A percentile compares a stretch with the other conserved stretches of the same genome.
These are phyloP conservation scores for Silurus meridionalis DNA, from an alignment of 2,113 vertebrate species.

Conservation along the genomic window DNA sequence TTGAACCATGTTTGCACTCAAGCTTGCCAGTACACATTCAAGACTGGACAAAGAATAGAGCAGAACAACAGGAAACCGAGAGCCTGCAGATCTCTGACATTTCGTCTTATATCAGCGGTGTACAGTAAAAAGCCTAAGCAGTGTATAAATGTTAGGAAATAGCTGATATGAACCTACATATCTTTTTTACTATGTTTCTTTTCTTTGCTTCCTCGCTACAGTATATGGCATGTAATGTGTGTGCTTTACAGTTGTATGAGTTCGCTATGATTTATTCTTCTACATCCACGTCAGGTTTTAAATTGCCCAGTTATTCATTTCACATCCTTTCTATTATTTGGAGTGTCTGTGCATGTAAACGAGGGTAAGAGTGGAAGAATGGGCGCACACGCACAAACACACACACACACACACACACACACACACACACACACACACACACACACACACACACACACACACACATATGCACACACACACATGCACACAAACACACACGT, in stretches of 20 bases:
- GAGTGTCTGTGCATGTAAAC: slow-evolving; percentile 26
- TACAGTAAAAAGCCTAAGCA: not conserved
- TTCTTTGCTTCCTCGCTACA: not conserved
- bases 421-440: slow-evolving; percentile 31
- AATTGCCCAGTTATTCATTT: slow-evolving; percentile 19
- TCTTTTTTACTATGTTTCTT: not conserved
- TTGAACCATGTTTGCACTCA: not conserved
- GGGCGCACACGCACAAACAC: slow-evolving; percentile 3
- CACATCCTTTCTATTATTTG: slow-evolving; percentile 19
- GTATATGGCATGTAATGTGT: not conserved
- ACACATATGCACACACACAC: slow-evolving; percentile 11
- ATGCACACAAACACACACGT: slow-evolving; percentile 36
- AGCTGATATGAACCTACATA: not conserved
- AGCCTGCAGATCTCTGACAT: slow-evolving; percentile 10
- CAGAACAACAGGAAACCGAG: not conserved
- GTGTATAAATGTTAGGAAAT: not conserved
- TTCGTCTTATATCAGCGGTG: not conserved
- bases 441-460: slow-evolving; percentile 18
- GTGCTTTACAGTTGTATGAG: not conserved
- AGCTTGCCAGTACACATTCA: not conserved
- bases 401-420: slow-evolving; percentile 18
- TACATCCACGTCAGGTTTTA: not conserved
- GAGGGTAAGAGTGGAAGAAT: slow-evolving; percentile 36
- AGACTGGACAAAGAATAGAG: not conserved
- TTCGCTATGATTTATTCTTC: slow-evolving; percentile 19